Percentiles rank a stretch among this genome's conserved stretches.
phyloP scores from a whole-genome alignment of 2,888 invertebrate genomes.

The Adineta ricciae region DNA sequence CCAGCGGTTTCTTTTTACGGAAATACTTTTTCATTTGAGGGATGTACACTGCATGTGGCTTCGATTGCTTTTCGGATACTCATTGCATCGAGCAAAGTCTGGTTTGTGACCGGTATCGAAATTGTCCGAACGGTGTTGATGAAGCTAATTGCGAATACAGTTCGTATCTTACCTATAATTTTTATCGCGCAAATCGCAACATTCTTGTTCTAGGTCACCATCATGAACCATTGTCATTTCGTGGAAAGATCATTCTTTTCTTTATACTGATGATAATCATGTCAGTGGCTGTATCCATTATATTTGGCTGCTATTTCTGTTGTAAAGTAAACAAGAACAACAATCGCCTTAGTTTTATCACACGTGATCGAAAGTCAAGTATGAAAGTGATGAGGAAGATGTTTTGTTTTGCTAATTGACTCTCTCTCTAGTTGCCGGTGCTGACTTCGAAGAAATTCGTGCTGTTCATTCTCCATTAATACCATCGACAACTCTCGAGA shows the following conservation, averaged over 20 bases:
- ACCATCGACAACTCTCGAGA: too few species aligned
- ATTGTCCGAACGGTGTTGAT: not conserved
- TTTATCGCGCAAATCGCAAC: too few species aligned
- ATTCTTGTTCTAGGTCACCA: not conserved
- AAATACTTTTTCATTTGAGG: not conserved
- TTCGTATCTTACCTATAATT: not conserved
- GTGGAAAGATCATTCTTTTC: not conserved
- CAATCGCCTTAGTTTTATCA: not conserved
- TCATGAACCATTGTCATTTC: not conserved
- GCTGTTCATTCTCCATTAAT: too few species aligned
- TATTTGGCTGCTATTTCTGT: not conserved
- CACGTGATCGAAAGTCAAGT: not conserved
- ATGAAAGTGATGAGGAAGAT: not conserved
- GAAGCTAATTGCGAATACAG: not conserved
- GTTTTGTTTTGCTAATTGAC: too few species aligned
- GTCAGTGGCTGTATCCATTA: not conserved
- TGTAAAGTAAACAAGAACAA: not conserved
- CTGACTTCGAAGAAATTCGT: too few species aligned
- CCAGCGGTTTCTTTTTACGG: not conserved
- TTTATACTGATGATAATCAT: not conserved
- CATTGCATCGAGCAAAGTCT: not conserved
- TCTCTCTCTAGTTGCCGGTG: too few species aligned
- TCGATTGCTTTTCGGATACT: not conserved
- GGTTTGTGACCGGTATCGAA: not conserved
- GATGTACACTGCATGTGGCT: not conserved